Evolutionary conservation across 2,888 invertebrate genomes (phyloP), one percentile per base, ranked within the genome.

Genomic region (Seira musarum): DNA sequence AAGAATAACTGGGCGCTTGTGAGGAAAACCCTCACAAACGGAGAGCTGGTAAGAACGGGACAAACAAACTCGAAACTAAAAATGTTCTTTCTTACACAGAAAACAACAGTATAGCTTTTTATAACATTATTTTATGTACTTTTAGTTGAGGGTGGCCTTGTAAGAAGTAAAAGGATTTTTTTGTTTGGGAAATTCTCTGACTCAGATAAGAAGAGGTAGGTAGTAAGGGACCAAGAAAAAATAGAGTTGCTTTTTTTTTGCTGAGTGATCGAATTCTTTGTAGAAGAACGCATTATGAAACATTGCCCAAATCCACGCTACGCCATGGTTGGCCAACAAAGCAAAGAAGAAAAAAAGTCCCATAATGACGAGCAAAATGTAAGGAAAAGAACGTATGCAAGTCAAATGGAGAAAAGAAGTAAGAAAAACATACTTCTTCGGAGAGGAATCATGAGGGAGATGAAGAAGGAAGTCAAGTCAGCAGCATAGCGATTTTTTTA

Each of bases 281-380:
- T 13, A 17, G 53, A n/a, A 53, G 53, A 53, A 40, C 6, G 17
- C 15, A 53, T 17, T 17, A 2, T 53, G 53, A 53, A 53, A 17
- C 53, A 40, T 40, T 40, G 40, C 40, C 40, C 40, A 8, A 40
- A 13, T 13, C n/a, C n/a, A n/a, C n/a, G n/a, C 40, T 40, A 8
- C 13, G 53, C 53, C 17, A 53, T 91, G 92, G 82, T 86, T 88
- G 63, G 63, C 22, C 63, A 40, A 71, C 66, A 77, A 61, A 68
- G 68, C 57, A 49, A 57, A 68, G 22, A 63, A 66, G 61, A 24
- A 6, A 6, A 63, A 6, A 22, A 25, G 40, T 40, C 13, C 40
- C 40, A 40, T 40, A 40, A 40, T 40, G 40, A 40, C 40, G 40
- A 40, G 40, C 13, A n/a, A n/a, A n/a, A n/a, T n/a, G n/a, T 40